Conservation (phyloP, 2,888 invertebrate species). For the Phlogophora meticulosa region DNA sequence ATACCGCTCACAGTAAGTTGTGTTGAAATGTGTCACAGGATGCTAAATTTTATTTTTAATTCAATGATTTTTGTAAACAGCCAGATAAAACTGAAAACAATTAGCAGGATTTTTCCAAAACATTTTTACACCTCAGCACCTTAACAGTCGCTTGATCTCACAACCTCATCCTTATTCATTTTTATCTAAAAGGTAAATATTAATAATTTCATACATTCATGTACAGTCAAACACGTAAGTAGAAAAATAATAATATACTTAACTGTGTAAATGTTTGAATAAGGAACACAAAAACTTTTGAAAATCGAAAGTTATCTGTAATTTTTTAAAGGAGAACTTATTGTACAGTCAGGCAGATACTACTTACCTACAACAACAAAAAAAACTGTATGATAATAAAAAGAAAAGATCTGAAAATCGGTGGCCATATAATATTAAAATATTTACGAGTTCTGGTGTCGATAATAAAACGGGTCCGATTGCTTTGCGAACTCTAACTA, state of each 20-base stretch:
- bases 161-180: slow-evolving; percentile 46
- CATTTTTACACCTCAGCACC: too few relatives aligned
- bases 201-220: slow-evolving; percentile 28
- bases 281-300: neutral
- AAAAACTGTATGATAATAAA: neutral
- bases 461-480: slow-evolving; percentile 72
- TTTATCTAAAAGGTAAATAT: slow-evolving; percentile 59
- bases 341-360: neutral
- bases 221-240: slow-evolving; percentile 33
- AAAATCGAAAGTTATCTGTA: slow-evolving; percentile 40
- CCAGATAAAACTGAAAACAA: too few relatives aligned
- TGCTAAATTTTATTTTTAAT: too few relatives aligned
- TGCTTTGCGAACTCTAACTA: slow-evolving; percentile 72
- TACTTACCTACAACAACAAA: neutral
- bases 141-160: slow-evolving; percentile 16
- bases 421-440: slow-evolving; percentile 69
- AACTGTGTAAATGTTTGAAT: accelerated
- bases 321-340: neutral
- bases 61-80: too few relatives aligned
- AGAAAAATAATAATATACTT: slow-evolving; percentile 1
- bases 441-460: slow-evolving; percentile 73
- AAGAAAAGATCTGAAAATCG: slow-evolving; percentile 51
- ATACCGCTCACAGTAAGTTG: too few relatives aligned
- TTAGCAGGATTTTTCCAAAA: too few relatives aligned
- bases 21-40: too few relatives aligned